Evolutionary conservation across 1,140 invertebrate genomes (phyloP), one percentile per base, ranked within the genome.

Genomic region (Halesus radiatus): DNA sequence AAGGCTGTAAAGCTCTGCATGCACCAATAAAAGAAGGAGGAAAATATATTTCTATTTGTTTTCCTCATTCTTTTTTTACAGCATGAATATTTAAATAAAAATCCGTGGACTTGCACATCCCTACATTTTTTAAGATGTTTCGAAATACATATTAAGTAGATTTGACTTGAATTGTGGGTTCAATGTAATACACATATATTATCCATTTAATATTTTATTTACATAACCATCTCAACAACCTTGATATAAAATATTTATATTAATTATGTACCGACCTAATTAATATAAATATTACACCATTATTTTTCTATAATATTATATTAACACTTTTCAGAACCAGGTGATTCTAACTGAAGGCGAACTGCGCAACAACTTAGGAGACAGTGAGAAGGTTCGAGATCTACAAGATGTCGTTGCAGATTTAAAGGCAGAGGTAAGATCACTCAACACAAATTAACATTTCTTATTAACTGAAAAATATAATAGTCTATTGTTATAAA

Each of bases 361-460:
- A 88, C 89, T 98, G 76, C 90, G 94, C 80, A 94, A 93, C 81
- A 94, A 94, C 86, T 87, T 94, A 70, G 94, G 93, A 79, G 94
- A 95, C 84, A 94, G 93, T 84, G 94, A 95, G 82, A 92, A 93
- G 85, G 94, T 95, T 54, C 91, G 95, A 78, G 96, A 97, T 84
- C 90, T 97, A 37, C 95, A 96, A 88, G 96, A 97, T 88, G 94
- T 94, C 88, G 93, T 97, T 79, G 94, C 93, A 58, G 95, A 97
- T 88, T 89, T 96, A 29, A 95, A 96, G 90, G 95, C 96, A 73
- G 95, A 97, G 93, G 96, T 97, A 89, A 66, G 54, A 52, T 56
- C 29, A 29, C 16, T 62, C 3, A 37, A 37, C 7, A 8, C 32
- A 37, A 37, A n/a, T n/a, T n/a, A n/a, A 37, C 1, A 8, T 37